A percentile compares a stretch with the other conserved stretches of the same genome.
Evolutionary conservation across 2,888 invertebrate genomes (phyloP).

Genomic region (Lagria hirta): DNA sequence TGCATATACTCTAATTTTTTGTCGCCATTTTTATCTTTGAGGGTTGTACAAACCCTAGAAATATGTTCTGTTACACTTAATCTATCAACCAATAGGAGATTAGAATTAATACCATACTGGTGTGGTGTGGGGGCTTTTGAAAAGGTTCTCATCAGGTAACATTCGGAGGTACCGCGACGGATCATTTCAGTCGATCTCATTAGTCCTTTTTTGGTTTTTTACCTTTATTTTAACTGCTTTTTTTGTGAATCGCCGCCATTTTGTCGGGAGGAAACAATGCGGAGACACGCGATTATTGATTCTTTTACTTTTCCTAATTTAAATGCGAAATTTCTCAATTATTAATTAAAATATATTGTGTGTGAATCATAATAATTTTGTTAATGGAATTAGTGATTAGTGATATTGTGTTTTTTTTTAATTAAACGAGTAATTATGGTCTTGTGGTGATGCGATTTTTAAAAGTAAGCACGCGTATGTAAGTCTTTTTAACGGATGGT

Average conservation of each 20-base stretch:
- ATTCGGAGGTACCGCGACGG: constrained; percentile 39
- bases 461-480: too few species aligned
- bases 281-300: constrained; percentile 1
- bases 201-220: constrained; percentile 15
- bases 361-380: too few species aligned
- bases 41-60: constrained; percentile 22
- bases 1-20: constrained; percentile 8
- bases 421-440: too few species aligned
- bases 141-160: constrained; percentile 37
- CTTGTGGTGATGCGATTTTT: too few species aligned
- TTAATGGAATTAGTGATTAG: too few species aligned
- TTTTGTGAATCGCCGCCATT: constrained; percentile 16
- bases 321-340: background rate
- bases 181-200: constrained; percentile 18
- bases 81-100: constrained; percentile 48
- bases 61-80: constrained; percentile 42
- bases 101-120: constrained; percentile 42
- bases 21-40: constrained; percentile 8
- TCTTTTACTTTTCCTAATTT: background rate
- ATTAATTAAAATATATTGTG: background rate
- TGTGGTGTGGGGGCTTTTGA: constrained; percentile 40
- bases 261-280: constrained; percentile 4
- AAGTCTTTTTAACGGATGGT: too few species aligned
- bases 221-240: constrained; percentile 1
- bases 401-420: too few species aligned